A percentile compares a stretch with the other conserved stretches of the same genome.
Conservation (phyloP, 2,888 invertebrate species). For the Leucania comma region DNA sequence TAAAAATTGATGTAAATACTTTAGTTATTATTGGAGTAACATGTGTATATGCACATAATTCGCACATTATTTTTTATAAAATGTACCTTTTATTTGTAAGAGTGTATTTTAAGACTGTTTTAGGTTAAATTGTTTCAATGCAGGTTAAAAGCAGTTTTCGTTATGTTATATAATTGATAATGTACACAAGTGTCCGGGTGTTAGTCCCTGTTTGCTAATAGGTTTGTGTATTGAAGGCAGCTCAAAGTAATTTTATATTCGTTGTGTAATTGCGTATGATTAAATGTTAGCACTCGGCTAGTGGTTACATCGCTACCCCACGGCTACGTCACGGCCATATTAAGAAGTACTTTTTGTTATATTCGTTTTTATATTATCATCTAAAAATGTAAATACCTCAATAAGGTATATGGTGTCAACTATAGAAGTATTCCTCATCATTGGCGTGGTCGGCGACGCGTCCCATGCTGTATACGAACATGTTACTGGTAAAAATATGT, state of each 20-base stretch:
- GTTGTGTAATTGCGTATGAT: constrained; percentile 63
- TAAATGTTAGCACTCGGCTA: constrained; percentile 64
- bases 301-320: constrained; percentile 53
- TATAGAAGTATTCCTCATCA: constrained; percentile 44
- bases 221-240: constrained; percentile 67
- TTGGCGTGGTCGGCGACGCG: constrained; percentile 35
- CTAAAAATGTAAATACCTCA: constrained; percentile 49
- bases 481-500: constrained; percentile 50
- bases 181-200: constrained; percentile 42
- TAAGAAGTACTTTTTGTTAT: constrained; percentile 71
- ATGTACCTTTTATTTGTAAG: constrained; percentile 71
- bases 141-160: constrained; percentile 69
- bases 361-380: constrained; percentile 42
- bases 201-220: constrained; percentile 58
- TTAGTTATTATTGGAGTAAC: constrained; percentile 64
- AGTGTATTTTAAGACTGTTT: constrained; percentile 82
- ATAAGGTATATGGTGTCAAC: constrained; percentile 60
- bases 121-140: constrained; percentile 79
- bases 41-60: constrained; percentile 68
- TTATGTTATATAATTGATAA: constrained; percentile 63
- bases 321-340: constrained; percentile 68
- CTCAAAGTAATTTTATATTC: constrained; percentile 70
- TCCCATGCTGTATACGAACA: constrained; percentile 46
- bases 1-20: constrained; percentile 65
- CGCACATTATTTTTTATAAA: constrained; percentile 79